Evolutionary conservation across 2,113 vertebrate genomes (phyloP), one percentile per base, ranked within the genome.

Genomic region (Willisornis vidua): DNA sequence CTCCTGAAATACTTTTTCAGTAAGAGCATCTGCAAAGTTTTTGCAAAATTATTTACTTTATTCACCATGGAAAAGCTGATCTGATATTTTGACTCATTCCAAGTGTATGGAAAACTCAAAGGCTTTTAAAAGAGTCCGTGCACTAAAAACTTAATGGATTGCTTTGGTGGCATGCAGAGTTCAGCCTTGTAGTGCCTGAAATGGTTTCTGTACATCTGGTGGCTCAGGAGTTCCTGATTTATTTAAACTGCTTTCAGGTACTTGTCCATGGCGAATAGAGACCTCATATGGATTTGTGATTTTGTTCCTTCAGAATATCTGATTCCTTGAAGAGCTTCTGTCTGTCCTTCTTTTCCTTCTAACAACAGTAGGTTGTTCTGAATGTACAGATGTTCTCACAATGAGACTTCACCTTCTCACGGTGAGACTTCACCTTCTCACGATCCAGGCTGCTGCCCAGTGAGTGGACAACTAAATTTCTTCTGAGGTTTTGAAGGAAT

Each of bases 41-140:
- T 95, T 95, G 43, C 66, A 94, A 87, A 94, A 91, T 83, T 59
- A 91, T 95, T 96, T 94, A 52, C 83, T 97, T 95, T 97, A 91
- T 97, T 97, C 66, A 80, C 80, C 58, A 85, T 61, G 85, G 63
- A 87, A 94, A 93, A 96, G 35, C 93, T 95, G 74, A 93, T 66
- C 72, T 26, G n/a, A 90, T 28, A 90, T 66, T 90, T 85, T 88
- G 43, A 62, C 66, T 96, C 28, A 87, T 93, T 97, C 57, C 33
- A 81, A 75, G 19, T 48, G 7, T 73, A 18, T 76, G 85, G 48
- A 71, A 55, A 97, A 89, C 73, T 92, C 80, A 87, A 84, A 86
- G 71, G 58, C 68, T 93, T 87, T 93, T 79, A 72, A 66, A 87
- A 76, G 24, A 55, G 66, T 59, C 66, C 70, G 45, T 67, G 37